These are phyloP conservation scores for Digitonthophagus gazella DNA, from an alignment of 2,888 invertebrate species.

Conservation along the genomic window DNA sequence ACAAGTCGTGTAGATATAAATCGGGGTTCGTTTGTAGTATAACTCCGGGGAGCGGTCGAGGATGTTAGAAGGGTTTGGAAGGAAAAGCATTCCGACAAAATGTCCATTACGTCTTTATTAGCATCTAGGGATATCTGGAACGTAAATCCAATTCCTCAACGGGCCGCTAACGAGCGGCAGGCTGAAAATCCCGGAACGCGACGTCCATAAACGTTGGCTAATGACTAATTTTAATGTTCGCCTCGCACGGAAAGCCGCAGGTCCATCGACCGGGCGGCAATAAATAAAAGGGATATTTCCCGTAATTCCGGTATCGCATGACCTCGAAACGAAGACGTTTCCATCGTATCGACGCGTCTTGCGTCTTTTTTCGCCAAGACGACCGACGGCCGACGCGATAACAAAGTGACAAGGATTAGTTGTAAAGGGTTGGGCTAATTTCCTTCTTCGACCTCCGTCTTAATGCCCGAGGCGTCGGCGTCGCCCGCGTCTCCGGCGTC, in stretches of 20 bases:
- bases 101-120: not conserved
- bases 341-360: slow-evolving; percentile 1
- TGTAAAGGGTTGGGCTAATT: not conserved
- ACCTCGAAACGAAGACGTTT: not conserved
- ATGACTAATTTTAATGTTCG: slow-evolving; percentile 14
- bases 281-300: slow-evolving; percentile 11
- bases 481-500: not conserved
- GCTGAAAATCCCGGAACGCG: not conserved
- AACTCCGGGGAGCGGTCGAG: not conserved
- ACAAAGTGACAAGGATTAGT: not conserved
- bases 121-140: not conserved
- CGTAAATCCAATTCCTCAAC: not conserved
- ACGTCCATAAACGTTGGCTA: slow-evolving; percentile 3
- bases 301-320: slow-evolving; percentile 9
- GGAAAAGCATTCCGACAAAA: not conserved
- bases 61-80: not conserved
- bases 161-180: slow-evolving; percentile 1
- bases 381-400: too few relatives aligned
- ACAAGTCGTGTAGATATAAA: too few relatives aligned
- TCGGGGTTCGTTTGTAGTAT: not conserved
- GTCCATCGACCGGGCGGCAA: not conserved
- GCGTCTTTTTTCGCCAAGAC: too few relatives aligned
- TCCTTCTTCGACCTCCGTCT: not conserved
- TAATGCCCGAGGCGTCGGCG: not conserved
- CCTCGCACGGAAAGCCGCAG: not conserved